phyloP scores from a whole-genome alignment of 2,888 invertebrate genomes.

The Aproaerema taeniolella region DNA sequence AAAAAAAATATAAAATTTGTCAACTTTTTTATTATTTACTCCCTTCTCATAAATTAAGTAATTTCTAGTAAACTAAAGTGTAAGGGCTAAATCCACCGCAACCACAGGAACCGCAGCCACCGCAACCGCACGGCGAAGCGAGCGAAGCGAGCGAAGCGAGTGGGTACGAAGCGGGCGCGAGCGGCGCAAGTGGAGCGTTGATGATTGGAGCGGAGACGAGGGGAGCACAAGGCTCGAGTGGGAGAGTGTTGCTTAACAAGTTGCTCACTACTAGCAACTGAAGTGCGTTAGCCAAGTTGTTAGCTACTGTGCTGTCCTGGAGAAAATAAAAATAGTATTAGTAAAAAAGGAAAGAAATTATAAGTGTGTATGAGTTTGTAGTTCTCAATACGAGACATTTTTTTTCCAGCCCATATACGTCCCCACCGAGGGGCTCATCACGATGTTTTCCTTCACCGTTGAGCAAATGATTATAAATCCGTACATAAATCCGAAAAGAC shows the following conservation, averaged over 20 bases:
- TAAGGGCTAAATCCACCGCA: neutral
- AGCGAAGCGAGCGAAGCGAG: neutral
- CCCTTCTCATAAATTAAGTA: too few species aligned
- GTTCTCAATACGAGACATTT: too few species aligned
- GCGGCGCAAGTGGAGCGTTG: neutral
- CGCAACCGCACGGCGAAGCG: neutral
- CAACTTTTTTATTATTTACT: constrained; percentile 1
- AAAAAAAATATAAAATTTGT: neutral
- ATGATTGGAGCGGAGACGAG: neutral
- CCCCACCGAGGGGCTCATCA: too few species aligned
- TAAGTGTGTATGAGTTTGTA: too few species aligned
- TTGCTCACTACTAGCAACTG: constrained; percentile 58
- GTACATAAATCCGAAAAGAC: too few species aligned
- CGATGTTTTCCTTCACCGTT: too few species aligned
- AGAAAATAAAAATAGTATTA: too few species aligned
- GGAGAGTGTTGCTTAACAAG: constrained; percentile 47
- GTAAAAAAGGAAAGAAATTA: too few species aligned
- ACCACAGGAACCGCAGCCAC: neutral
- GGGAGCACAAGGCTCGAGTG: constrained; percentile 19
- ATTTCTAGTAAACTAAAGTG: too few species aligned
- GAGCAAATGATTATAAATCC: too few species aligned
- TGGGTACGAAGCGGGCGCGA: neutral
- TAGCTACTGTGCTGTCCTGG: constrained; percentile 56
- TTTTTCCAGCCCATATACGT: too few species aligned
- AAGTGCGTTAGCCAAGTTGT: constrained; percentile 54